Conservation (phyloP, 2,797 vertebrate genomes). For the Alectoris magna region DNA sequence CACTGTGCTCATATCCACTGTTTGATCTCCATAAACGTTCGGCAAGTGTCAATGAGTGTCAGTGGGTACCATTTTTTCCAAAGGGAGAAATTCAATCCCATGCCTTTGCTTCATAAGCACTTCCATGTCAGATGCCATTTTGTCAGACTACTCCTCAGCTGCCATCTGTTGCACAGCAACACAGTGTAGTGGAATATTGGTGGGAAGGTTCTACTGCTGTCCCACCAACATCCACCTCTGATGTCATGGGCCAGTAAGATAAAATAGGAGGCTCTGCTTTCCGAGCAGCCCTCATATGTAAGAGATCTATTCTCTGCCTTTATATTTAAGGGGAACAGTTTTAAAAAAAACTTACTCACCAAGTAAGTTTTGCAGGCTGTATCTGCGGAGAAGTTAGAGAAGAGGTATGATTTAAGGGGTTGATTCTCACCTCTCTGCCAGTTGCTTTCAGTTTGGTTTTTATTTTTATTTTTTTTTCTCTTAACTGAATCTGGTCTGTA, state of each 20-base stretch:
- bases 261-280: too few relatives aligned
- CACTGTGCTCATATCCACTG: not conserved
- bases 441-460: not conserved
- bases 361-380: not conserved
- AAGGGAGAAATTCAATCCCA: not conserved
- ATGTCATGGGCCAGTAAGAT: too few relatives aligned
- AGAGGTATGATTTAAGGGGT: not conserved
- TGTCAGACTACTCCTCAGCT: too few relatives aligned
- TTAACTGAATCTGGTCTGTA: conserved; percentile 16
- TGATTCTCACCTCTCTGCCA: not conserved
- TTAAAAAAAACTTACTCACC: not conserved
- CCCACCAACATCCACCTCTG: too few relatives aligned
- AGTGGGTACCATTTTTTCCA: not conserved
- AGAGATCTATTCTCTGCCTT: not conserved
- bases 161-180: too few relatives aligned
- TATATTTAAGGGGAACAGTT: not conserved
- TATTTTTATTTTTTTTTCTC: too few relatives aligned
- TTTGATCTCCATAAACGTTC: not conserved
- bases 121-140: not conserved
- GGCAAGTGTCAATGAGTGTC: not conserved
- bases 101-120: not conserved
- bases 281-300: not conserved
- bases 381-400: not conserved
- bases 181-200: too few relatives aligned
- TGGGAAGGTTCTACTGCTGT: too few relatives aligned